Percentiles rank a stretch among this genome's conserved stretches.
Conservation (phyloP, 2,797 vertebrate species). For the Scarus forsteni region DNA sequence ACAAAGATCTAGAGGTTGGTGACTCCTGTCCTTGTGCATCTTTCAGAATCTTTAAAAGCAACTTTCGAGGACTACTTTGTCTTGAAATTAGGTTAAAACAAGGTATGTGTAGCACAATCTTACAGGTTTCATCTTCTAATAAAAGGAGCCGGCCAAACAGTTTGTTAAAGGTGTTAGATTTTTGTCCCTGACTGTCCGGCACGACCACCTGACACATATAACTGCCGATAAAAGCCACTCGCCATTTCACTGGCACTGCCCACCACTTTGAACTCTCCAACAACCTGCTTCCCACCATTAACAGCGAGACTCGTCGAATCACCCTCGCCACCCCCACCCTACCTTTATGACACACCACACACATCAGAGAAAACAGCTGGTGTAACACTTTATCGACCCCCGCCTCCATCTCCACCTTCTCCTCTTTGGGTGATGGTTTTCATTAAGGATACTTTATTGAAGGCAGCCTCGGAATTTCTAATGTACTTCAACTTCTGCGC, state of each 20-base stretch:
- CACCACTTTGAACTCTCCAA: constrained; percentile 76
- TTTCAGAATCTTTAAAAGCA: too few relatives aligned
- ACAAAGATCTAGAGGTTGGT: too few relatives aligned
- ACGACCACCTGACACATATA: constrained; percentile 70
- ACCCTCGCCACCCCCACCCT: constrained; percentile 60
- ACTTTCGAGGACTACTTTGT: too few relatives aligned
- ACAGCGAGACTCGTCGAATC: constrained; percentile 66
- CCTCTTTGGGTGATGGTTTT: constrained; percentile 77
- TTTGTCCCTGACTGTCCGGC: constrained; percentile 64
- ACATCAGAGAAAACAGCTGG: constrained; percentile 87
- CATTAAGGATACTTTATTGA: constrained; percentile 84
- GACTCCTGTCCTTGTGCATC: too few relatives aligned
- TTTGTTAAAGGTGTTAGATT: constrained; percentile 40
- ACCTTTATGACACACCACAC: constrained; percentile 84
- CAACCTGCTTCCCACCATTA: constrained; percentile 80
- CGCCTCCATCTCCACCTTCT: constrained; percentile 21
- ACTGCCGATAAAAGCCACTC: constrained; percentile 71
- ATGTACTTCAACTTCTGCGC: constrained; percentile 79
- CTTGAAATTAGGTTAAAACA: too few relatives aligned
- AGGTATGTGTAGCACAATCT: too few relatives aligned
- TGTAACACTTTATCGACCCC: constrained; percentile 78
- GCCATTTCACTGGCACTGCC: constrained; percentile 38
- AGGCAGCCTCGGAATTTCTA: constrained; percentile 84
- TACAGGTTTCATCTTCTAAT: neutral
- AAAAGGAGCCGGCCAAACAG: constrained; percentile 1